Evolutionary conservation across 2,888 invertebrate species (phyloP).

Genomic region (Ectemnius cavifrons): DNA sequence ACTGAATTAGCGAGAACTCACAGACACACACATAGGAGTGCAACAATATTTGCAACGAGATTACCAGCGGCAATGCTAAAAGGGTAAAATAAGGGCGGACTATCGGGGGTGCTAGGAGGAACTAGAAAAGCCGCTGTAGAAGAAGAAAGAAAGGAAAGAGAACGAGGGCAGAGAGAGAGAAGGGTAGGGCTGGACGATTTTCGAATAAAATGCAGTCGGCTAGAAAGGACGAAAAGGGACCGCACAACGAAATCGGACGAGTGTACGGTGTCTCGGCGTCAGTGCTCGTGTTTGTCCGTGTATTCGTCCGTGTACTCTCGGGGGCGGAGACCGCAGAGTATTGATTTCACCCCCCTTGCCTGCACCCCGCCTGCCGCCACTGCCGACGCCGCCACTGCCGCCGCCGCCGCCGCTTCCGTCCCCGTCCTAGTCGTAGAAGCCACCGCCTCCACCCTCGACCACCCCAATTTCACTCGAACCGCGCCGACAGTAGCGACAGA

Average conservation of each 20-base stretch:
- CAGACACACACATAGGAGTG: not conserved
- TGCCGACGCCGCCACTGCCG: not conserved
- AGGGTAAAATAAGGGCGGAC: not conserved
- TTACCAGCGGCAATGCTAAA: not conserved
- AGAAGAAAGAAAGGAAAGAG: not conserved
- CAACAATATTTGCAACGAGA: not conserved
- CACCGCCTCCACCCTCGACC: slow-evolving; percentile 29
- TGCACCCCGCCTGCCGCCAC: slow-evolving; percentile 46
- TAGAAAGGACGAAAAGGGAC: slow-evolving; percentile 17
- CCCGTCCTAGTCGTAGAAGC: slow-evolving; percentile 41
- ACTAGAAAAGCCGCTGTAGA: not conserved
- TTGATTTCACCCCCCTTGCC: slow-evolving; percentile 74
- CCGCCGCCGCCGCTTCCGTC: slow-evolving; percentile 44
- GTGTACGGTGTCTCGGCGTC: slow-evolving; percentile 36
- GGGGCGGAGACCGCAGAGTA: slow-evolving; percentile 77
- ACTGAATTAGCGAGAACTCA: not conserved
- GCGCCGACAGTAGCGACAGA: slow-evolving; percentile 22
- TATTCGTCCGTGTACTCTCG: slow-evolving; percentile 71
- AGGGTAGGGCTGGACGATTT: not conserved
- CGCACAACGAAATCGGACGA: slow-evolving; percentile 33
- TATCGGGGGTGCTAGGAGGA: not conserved
- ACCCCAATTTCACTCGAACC: slow-evolving; percentile 53
- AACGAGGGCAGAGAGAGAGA: not conserved
- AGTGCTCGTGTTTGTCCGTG: slow-evolving; percentile 67
- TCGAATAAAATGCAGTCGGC: not conserved